These are phyloP conservation scores for Dendroctonus valens DNA, from an alignment of 1,140 invertebrate genomes.

Conservation along the genomic window DNA sequence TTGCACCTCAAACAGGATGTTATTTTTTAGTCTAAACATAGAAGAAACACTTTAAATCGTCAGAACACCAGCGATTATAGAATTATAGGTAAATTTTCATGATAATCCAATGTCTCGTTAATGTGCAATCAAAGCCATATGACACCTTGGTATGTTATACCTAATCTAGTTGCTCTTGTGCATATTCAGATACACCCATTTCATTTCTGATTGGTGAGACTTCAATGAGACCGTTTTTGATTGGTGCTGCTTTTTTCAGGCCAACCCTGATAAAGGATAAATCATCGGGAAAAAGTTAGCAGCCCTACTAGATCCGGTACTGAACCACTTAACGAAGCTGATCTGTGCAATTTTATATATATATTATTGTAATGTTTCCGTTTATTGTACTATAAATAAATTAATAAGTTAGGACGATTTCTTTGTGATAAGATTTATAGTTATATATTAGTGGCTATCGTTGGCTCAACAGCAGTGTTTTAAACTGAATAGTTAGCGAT, in stretches of 20 bases:
- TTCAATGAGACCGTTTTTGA: background rate
- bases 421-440: too few species aligned
- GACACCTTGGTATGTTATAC: background rate
- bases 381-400: too few species aligned
- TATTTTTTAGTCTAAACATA: too few species aligned
- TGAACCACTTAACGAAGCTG: too few species aligned
- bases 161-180: background rate
- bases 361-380: background rate
- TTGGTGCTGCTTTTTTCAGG: constrained; percentile 38
- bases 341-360: too few species aligned
- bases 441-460: too few species aligned
- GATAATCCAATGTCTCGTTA: background rate
- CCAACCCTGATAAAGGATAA: constrained; percentile 46
- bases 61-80: background rate
- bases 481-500: too few species aligned
- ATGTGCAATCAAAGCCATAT: background rate
- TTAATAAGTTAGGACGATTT: too few species aligned
- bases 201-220: background rate
- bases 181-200: background rate
- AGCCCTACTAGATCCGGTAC: too few species aligned
- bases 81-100: background rate
- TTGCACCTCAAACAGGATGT: too few species aligned
- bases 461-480: too few species aligned
- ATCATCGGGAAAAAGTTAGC: constrained; percentile 10
- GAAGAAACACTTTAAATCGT: background rate